Percentiles rank a stretch among this genome's conserved stretches.
phyloP scores from a whole-genome alignment of 1,140 invertebrate genomes.

The Calycopis cecrops region DNA sequence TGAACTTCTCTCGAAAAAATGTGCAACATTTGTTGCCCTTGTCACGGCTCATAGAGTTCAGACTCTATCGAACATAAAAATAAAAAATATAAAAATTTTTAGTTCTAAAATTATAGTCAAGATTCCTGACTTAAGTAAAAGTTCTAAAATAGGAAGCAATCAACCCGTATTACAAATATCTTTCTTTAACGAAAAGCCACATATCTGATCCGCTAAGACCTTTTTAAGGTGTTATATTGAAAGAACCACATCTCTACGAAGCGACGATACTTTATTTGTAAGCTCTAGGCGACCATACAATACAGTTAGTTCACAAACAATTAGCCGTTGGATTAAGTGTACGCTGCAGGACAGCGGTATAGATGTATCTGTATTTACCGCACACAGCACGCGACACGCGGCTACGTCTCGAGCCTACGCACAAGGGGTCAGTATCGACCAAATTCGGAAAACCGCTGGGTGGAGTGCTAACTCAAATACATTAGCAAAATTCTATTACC shows the following conservation, averaged over 20 bases:
- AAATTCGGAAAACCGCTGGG: no score
- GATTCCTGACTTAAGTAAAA: background rate
- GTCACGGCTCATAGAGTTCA: background rate
- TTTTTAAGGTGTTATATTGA: no score
- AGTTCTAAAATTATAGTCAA: background rate
- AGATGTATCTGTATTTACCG: slow-evolving; percentile 17
- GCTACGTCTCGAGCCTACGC: no score
- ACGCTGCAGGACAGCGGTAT: slow-evolving; percentile 13
- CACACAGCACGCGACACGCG: slow-evolving; percentile 20
- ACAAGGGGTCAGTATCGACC: no score
- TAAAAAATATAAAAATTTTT: background rate
- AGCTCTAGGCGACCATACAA: no score
- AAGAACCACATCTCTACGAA: no score
- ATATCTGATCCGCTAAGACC: no score
- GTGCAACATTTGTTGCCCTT: background rate
- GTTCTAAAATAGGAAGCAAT: background rate
- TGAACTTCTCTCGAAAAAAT: no score
- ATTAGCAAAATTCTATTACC: no score
- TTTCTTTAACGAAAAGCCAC: background rate
- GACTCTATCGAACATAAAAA: background rate
- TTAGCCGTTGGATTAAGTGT: slow-evolving; percentile 15
- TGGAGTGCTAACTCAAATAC: no score
- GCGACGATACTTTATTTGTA: no score
- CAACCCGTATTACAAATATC: background rate
- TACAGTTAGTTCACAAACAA: background rate